phyloP scores from a whole-genome alignment of 2,797 vertebrate genomes.

The Chiloscyllium punctatum region DNA sequence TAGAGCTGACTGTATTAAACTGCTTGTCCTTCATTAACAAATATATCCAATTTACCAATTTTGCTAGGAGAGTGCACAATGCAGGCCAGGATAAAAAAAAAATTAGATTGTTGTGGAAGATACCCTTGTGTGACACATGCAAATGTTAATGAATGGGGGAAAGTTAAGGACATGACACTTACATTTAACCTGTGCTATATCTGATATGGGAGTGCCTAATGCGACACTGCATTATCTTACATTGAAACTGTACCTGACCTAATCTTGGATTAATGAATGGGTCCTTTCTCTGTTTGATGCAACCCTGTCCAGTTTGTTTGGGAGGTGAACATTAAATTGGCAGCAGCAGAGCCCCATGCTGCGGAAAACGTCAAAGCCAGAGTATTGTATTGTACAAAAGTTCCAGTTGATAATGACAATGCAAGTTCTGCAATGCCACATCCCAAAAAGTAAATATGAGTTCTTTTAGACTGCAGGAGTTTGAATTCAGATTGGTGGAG shows the following conservation, averaged over 20 bases:
- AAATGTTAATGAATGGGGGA: background rate
- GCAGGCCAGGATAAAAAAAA: background rate
- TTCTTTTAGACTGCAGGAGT: background rate
- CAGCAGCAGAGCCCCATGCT: background rate
- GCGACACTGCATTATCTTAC: background rate
- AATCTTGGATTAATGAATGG: background rate
- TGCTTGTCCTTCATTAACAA: background rate
- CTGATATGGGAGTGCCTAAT: background rate
- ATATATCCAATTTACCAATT: background rate
- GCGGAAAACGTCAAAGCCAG: background rate
- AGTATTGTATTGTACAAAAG: background rate
- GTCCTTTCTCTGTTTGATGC: background rate
- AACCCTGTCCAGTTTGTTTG: background rate
- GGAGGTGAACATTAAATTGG: background rate
- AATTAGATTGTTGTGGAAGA: too few relatives aligned
- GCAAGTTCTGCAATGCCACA: constrained; percentile 12
- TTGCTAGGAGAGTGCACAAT: background rate
- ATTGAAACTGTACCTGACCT: background rate
- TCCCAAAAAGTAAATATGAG: constrained; percentile 13
- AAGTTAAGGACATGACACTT: too few relatives aligned
- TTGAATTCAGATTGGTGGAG: background rate
- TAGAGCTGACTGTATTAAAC: background rate
- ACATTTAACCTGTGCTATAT: background rate
- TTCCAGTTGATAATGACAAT: constrained; percentile 8
- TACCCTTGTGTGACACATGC: background rate